A percentile compares a stretch with the other conserved stretches of the same genome.
phyloP scores from a whole-genome alignment of 2,113 vertebrate genomes.

The Eclectus roratus region DNA sequence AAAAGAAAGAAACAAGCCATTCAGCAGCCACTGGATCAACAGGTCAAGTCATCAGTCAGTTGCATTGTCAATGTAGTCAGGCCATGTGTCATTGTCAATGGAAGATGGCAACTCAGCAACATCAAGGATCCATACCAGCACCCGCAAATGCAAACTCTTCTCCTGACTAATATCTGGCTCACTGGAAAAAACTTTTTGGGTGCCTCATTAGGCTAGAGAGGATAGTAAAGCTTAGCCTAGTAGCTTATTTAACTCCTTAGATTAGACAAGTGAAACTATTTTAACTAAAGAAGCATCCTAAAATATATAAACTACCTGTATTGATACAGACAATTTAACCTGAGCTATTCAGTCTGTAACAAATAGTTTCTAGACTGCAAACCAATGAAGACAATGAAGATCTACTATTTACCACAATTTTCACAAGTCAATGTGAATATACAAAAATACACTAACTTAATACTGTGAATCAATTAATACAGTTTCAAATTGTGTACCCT shows the following conservation, averaged over 20 bases:
- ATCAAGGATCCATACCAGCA: not conserved
- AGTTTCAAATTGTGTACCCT: not conserved
- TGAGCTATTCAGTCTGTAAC: not conserved
- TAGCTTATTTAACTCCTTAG: not conserved
- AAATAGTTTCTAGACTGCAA: not conserved
- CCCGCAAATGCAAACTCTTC: not conserved
- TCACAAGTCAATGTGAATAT: not conserved
- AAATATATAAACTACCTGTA: not conserved
- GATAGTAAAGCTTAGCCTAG: not conserved
- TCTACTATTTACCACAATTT: not conserved
- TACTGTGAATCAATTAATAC: not conserved
- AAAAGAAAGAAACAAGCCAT: not conserved
- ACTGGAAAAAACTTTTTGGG: not conserved
- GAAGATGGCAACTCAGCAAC: not conserved
- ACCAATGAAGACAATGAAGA: not conserved
- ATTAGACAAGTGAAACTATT: not conserved
- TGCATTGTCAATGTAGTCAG: not conserved
- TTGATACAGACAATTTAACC: not conserved
- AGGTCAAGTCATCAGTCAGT: not conserved
- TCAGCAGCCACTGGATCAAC: not conserved
- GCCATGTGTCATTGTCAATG: not conserved
- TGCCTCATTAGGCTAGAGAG: not conserved
- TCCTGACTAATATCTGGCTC: not conserved
- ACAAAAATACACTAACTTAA: not conserved
- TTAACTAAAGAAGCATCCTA: not conserved